Conservation (phyloP, 2,888 invertebrate genomes). For the Phortica okadai region DNA sequence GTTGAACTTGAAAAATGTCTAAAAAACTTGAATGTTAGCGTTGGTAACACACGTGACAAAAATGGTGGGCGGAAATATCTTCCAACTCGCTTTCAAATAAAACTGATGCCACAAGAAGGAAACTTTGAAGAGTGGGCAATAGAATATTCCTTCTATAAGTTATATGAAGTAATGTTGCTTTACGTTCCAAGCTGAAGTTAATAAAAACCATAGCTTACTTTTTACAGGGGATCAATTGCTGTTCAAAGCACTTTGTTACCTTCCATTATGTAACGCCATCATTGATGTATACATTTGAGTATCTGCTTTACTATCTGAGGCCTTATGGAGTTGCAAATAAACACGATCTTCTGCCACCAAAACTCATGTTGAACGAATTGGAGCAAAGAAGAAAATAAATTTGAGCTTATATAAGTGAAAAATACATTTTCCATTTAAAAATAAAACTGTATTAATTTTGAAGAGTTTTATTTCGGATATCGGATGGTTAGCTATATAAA, state of each 20-base stretch:
- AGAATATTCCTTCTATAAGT: constrained; percentile 93
- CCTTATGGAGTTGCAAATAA: constrained; percentile 80
- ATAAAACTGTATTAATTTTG: too few relatives aligned
- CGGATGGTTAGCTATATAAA: too few relatives aligned
- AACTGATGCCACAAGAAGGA: constrained; percentile 88
- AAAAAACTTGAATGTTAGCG: constrained; percentile 88
- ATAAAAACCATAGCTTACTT: not conserved
- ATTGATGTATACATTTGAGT: constrained; percentile 95
- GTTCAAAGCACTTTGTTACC: constrained; percentile 93
- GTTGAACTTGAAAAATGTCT: constrained; percentile 82
- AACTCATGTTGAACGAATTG: not conserved
- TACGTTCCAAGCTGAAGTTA: not conserved
- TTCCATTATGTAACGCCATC: constrained; percentile 94
- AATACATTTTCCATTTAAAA: too few relatives aligned
- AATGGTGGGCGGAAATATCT: constrained; percentile 92
- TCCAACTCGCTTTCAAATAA: constrained; percentile 94
- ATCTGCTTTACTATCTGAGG: constrained; percentile 93
- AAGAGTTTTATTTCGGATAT: too few relatives aligned
- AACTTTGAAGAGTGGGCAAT: constrained; percentile 93
- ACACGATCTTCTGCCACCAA: constrained; percentile 1
- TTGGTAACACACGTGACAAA: constrained; percentile 91
- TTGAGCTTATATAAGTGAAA: not conserved
- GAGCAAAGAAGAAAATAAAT: not conserved
- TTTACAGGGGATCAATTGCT: constrained; percentile 79
- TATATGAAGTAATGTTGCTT: constrained; percentile 80